Evolutionary conservation across 2,797 vertebrate genomes (phyloP), one percentile per base, ranked within the genome.

Genomic region (Enteromius radiatus): DNA sequence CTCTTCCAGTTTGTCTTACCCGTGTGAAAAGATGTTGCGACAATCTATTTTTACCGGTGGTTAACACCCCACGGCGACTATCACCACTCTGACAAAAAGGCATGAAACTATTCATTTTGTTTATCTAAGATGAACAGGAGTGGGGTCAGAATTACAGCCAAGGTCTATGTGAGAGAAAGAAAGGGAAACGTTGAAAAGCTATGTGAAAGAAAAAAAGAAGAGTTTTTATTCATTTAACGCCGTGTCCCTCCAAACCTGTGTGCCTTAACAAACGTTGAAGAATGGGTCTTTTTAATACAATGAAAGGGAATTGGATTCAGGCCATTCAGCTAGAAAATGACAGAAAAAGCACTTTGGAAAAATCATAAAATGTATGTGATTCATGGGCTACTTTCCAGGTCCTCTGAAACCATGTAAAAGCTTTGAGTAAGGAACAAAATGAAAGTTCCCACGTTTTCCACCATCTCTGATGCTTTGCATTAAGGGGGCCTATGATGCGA

Each of bases 1-100:
- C 52, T 84, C 69, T 86, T 88, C 83, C 83, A 84, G 63, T 69
- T 81, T 61, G 43, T 21, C 31, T 78, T 63, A 65, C 68, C 69
- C 26, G 19, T 85, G 65, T 79, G 54, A 78, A 78, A 83, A 23
- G 28, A 63, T 31, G 17, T 65, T 76, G 23, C 28, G 26, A 74
- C 23, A 12, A 26, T 49, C 47, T 70, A 49, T 82, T 67, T 76
- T 31, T 78, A 54, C 63, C n/a, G 14, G 33, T 33, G 43, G 61
- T 49, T 36, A 80, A 75, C 63, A 78, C 63, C 45, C 4, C 31
- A 17, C 45, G 52, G 78, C n/a, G 31, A 78, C 45, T 68, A 76
- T 67, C 21, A 78, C 11, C 23, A 69, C 36, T 52, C 54, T 63
- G 74, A 49, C 52, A 52, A 81, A 76, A 36, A 77, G 45, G 31